These are phyloP conservation scores for Grallaria varia DNA, from an alignment of 2,113 vertebrate species.

Conservation along the genomic window DNA sequence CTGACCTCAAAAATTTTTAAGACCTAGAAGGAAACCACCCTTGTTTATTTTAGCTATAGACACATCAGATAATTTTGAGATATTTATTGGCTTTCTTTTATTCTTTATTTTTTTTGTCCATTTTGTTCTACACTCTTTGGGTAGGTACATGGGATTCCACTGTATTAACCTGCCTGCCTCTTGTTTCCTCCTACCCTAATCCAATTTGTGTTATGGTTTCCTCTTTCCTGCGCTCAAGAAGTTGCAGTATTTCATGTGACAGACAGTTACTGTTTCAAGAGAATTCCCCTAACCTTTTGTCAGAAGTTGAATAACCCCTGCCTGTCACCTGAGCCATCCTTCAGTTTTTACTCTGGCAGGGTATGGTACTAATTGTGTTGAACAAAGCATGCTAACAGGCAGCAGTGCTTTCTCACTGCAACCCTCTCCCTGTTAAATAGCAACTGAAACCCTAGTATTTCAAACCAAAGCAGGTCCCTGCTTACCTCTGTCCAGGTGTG, in stretches of 20 bases:
- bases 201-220: neutral
- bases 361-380: conserved; percentile 36
- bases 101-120: neutral
- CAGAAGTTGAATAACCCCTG: conserved; percentile 44
- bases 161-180: neutral
- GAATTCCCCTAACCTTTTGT: conserved; percentile 50
- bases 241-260: conserved; percentile 15
- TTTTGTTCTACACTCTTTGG: neutral
- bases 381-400: conserved; percentile 18
- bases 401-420: neutral
- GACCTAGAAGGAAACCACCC: neutral
- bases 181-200: neutral
- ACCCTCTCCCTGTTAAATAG: neutral
- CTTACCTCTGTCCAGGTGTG: neutral
- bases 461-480: neutral
- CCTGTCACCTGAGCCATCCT: neutral
- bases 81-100: neutral
- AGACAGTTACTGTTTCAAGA: conserved; percentile 49
- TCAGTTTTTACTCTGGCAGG: neutral
- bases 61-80: neutral
- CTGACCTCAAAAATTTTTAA: neutral
- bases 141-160: neutral
- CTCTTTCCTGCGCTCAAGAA: neutral
- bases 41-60: neutral
- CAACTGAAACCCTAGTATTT: neutral